These are phyloP conservation scores for Oryzias curvinotus DNA, from an alignment of 2,113 vertebrate species.

Conservation along the genomic window DNA sequence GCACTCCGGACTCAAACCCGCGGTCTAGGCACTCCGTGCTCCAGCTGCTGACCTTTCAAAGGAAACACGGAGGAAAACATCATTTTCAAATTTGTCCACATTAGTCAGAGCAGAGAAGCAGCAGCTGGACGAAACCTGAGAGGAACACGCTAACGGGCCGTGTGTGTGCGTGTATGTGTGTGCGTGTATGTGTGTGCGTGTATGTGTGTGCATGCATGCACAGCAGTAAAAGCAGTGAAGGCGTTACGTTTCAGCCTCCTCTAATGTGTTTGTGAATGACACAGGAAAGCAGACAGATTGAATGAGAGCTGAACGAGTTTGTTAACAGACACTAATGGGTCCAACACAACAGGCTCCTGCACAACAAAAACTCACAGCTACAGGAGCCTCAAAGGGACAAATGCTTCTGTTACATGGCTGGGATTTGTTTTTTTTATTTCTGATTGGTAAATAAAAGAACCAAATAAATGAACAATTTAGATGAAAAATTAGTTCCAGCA, in stretches of 20 bases:
- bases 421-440: too few species aligned
- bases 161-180: neutral
- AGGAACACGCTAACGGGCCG: constrained; percentile 9
- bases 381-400: too few species aligned
- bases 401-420: too few species aligned
- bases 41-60: neutral
- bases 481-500: too few species aligned
- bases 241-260: constrained; percentile 36
- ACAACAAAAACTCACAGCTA: constrained; percentile 2
- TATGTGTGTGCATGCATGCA: neutral
- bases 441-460: too few species aligned
- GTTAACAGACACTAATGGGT: constrained; percentile 51
- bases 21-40: neutral
- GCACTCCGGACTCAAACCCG: too few species aligned
- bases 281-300: constrained; percentile 52
- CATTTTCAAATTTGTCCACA: constrained; percentile 48
- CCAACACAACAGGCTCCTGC: constrained; percentile 12
- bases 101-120: constrained; percentile 36
- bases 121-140: constrained; percentile 62
- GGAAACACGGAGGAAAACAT: constrained; percentile 19
- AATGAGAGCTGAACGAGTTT: constrained; percentile 53
- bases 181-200: neutral
- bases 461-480: too few species aligned
- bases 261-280: constrained; percentile 43
- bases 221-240: constrained; percentile 31